These are phyloP conservation scores for Ailuropoda melanoleuca DNA, from an alignment of 2,113 vertebrate species.

Conservation along the genomic window DNA sequence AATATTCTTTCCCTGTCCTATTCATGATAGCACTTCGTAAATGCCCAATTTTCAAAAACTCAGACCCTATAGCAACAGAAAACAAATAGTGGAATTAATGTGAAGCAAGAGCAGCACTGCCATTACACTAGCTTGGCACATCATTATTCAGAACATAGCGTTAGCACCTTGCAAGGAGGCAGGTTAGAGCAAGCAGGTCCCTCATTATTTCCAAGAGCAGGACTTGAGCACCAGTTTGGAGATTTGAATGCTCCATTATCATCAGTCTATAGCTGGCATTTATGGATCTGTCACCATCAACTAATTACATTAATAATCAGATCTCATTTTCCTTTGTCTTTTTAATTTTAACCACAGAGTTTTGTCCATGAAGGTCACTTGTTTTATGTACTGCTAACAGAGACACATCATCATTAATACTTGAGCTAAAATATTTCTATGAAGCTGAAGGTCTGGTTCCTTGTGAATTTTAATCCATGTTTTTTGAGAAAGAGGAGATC, in stretches of 20 bases:
- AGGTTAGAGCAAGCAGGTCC: conserved; percentile 17
- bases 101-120: background rate
- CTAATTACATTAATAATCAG: conserved; percentile 58
- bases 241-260: conserved; percentile 48
- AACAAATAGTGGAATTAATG: background rate
- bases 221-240: conserved; percentile 51
- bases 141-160: background rate
- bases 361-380: conserved; percentile 42
- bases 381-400: background rate
- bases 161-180: background rate
- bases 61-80: background rate
- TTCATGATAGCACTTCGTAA: background rate
- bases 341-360: conserved; percentile 61
- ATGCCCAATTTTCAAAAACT: background rate
- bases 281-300: background rate
- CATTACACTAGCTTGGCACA: background rate
- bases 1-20: background rate
- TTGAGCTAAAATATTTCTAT: conserved; percentile 56
- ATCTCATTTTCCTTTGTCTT: conserved; percentile 63
- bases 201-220: conserved; percentile 59
- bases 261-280: conserved; percentile 33
- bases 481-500: background rate
- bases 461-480: background rate
- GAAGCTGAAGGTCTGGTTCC: conserved; percentile 5
- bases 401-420: conserved; percentile 38